Evolutionary conservation across 1,140 invertebrate species (phyloP), one percentile per base, ranked within the genome.

Genomic region (Microplitis mediator): DNA sequence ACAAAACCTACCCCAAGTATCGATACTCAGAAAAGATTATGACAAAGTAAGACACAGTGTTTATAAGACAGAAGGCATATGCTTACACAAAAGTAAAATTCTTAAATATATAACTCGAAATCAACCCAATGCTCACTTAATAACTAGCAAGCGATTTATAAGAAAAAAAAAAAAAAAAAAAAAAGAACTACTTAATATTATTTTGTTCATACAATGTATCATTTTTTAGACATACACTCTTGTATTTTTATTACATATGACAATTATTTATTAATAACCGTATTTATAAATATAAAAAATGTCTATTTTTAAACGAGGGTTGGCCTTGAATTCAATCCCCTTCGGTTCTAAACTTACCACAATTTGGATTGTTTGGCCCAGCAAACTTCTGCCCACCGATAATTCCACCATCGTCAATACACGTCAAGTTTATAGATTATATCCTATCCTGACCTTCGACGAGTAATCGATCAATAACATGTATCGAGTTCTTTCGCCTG

Each of bases 1-100:
- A 58, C 72, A 73, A 60, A 81, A 82, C 81, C 81, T 82, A 81
- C 73, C 80, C 69, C 77, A 81, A 81, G 64, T 65, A 39, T 77
- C 76, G 23, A 75, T 76, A 75, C 52, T 51, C 45, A 0, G 34
- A 23, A 54, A 23, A 73, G 75, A 64, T 79, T 79, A 77, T 68
- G 71, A 36, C 65, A 70, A 72, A 58, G 36, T 61, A 50, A 69
- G 56, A 56, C 31, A 35, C 3, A 45, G 39, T 45, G 8, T 45
- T 45, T 6, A 45, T 9, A 45, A 2, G 6, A 45, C 39, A 45
- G 39, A 11, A 45, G 11, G 5, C 39, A 45, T 39, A 39, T 45
- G 39, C 11, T 45, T 6, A 45, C 6, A 45, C 6, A 45, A 45
- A 45, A 45, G 11, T 9, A 45, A 45, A 9, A 45, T 45, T 11